Conservation (phyloP, 2,888 invertebrate species). For the Hemistola chrysoprasaria region DNA sequence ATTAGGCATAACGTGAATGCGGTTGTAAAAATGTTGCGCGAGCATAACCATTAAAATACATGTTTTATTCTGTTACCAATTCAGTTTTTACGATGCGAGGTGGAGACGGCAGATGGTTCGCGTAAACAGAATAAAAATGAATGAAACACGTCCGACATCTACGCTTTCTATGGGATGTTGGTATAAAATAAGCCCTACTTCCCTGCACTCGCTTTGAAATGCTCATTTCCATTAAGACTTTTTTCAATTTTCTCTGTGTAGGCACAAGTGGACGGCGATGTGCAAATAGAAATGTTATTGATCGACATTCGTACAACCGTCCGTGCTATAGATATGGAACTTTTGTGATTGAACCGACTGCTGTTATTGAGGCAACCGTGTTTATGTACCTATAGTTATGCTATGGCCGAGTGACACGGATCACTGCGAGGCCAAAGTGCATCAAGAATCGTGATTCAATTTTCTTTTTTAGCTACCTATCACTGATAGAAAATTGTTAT, state of each 20-base stretch:
- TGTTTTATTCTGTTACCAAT: constrained; percentile 66
- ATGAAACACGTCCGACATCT: constrained; percentile 50
- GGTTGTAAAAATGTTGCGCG: constrained; percentile 44
- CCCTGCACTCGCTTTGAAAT: constrained; percentile 46
- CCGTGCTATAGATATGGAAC: constrained; percentile 24
- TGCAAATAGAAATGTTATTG: constrained; percentile 32
- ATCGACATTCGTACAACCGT: constrained; percentile 25
- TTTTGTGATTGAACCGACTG: constrained; percentile 27
- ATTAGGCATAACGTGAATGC: constrained; percentile 34
- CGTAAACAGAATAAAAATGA: constrained; percentile 73
- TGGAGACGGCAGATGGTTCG: constrained; percentile 63
- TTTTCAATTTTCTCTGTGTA: constrained; percentile 39
- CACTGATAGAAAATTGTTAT: too few relatives aligned
- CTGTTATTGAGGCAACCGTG: constrained; percentile 11
- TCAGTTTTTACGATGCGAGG: constrained; percentile 64
- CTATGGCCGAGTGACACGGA: too few relatives aligned
- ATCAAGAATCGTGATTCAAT: too few relatives aligned
- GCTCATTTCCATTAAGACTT: constrained; percentile 43
- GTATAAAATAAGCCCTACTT: constrained; percentile 44
- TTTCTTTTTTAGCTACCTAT: too few relatives aligned
- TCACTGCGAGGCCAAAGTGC: too few relatives aligned
- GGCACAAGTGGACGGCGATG: constrained; percentile 27
- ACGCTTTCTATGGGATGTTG: constrained; percentile 44
- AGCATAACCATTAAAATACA: constrained; percentile 50
- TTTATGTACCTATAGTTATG: constrained; percentile 1